phyloP scores from a whole-genome alignment of 2,888 invertebrate species.

The Chrysolina oricalcia region DNA sequence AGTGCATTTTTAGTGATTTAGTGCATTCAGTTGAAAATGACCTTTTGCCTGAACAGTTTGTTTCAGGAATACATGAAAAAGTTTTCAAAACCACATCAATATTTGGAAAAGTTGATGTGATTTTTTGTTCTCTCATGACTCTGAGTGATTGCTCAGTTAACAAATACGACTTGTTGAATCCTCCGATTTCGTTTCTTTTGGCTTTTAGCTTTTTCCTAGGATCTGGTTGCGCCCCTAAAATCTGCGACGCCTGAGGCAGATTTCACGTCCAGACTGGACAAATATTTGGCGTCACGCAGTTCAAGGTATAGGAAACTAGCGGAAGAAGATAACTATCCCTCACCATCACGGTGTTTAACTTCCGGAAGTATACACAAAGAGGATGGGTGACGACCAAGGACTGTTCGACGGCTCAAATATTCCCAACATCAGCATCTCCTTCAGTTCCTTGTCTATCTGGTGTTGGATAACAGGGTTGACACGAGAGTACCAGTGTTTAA shows the following conservation, averaged over 20 bases:
- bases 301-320: constrained; percentile 55
- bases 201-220: too few relatives aligned
- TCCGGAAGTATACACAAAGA: constrained; percentile 46
- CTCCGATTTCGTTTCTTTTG: too few relatives aligned
- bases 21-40: too few relatives aligned
- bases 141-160: too few relatives aligned
- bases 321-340: constrained; percentile 58
- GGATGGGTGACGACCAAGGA: constrained; percentile 60
- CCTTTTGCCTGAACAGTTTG: too few relatives aligned
- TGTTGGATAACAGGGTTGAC: constrained; percentile 50
- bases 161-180: too few relatives aligned
- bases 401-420: constrained; percentile 61
- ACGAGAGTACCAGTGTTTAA: constrained; percentile 53
- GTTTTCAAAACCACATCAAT: too few relatives aligned
- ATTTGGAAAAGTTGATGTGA: too few relatives aligned
- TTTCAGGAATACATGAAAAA: too few relatives aligned
- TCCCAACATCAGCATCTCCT: constrained; percentile 49
- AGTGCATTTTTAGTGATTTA: too few relatives aligned
- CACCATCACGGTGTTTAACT: constrained; percentile 56
- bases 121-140: too few relatives aligned
- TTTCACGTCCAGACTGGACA: constrained; percentile 44
- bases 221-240: too few relatives aligned
- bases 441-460: constrained; percentile 56
- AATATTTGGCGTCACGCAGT: constrained; percentile 54
- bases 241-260: constrained; percentile 28